Evolutionary conservation across 2,113 vertebrate species (phyloP).

Genomic region (Cepphus grylle): DNA sequence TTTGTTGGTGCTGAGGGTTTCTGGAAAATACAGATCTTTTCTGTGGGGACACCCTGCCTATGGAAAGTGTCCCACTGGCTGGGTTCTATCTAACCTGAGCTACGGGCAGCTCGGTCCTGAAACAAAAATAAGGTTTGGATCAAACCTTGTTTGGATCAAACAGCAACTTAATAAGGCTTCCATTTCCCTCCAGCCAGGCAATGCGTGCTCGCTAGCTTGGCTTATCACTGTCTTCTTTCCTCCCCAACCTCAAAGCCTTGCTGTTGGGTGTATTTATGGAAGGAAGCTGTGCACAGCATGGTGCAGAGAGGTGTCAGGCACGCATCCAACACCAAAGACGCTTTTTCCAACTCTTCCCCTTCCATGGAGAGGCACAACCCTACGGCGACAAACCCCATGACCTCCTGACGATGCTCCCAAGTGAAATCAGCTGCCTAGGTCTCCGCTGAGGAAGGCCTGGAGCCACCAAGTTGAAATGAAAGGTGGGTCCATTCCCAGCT

Average conservation of each 20-base stretch:
- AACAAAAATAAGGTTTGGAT: not conserved
- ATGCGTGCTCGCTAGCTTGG: fast-evolving
- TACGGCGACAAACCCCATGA: not conserved
- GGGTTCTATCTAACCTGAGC: not conserved
- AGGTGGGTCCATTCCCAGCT: not conserved
- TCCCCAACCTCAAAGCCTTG: not conserved
- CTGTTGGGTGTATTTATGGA: not conserved
- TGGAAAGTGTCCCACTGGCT: not conserved
- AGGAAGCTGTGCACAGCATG: not conserved
- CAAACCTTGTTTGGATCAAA: not conserved
- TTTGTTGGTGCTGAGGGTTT: not conserved
- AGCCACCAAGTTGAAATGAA: not conserved
- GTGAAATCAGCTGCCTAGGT: not conserved
- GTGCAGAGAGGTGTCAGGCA: not conserved
- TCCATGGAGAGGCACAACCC: not conserved
- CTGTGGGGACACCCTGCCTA: not conserved
- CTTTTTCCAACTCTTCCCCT: not conserved
- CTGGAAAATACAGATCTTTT: not conserved
- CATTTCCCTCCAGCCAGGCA: not conserved
- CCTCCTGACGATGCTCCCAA: fast-evolving
- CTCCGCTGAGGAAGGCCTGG: not conserved
- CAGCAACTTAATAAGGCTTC: not conserved
- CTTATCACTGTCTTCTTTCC: not conserved
- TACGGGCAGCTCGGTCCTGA: not conserved
- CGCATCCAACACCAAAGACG: not conserved